These are phyloP conservation scores for Eurystomus gularis DNA, from an alignment of 2,113 vertebrate species.

Conservation along the genomic window DNA sequence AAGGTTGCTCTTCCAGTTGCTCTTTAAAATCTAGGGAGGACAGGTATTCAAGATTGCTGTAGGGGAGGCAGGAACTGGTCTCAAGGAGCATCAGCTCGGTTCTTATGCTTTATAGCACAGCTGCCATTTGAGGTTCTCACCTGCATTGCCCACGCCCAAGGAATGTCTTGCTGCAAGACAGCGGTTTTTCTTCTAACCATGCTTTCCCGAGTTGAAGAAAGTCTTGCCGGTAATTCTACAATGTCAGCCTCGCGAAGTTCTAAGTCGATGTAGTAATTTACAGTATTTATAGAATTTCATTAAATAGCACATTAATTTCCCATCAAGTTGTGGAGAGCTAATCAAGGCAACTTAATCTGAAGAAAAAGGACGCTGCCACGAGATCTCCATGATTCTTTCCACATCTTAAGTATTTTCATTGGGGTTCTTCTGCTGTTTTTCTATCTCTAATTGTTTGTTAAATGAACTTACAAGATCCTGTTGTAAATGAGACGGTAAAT, in stretches of 20 bases:
- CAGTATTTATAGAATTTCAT: neutral
- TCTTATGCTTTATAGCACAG: rapidly evolving
- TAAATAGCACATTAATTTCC: neutral
- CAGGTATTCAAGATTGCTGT: neutral
- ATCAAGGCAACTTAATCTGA: neutral
- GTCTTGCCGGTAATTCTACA: neutral
- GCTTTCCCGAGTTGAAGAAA: neutral
- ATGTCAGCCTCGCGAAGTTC: neutral
- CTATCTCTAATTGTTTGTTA: neutral
- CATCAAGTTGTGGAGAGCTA: neutral
- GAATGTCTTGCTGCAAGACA: neutral
- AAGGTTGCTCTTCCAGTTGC: neutral
- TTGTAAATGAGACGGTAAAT: neutral
- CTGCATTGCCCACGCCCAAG: rapidly evolving
- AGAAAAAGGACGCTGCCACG: neutral
- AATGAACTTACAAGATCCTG: neutral
- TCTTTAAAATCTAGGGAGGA: neutral
- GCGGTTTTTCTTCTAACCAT: neutral
- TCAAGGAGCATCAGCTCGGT: neutral
- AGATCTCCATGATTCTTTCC: neutral
- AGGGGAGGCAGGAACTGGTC: neutral
- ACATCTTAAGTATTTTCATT: neutral
- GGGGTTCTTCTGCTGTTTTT: neutral
- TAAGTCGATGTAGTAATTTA: neutral
- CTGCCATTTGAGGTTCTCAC: neutral